phyloP scores from a whole-genome alignment of 1,140 invertebrate genomes.

The Ctenoplectra terminalis region DNA sequence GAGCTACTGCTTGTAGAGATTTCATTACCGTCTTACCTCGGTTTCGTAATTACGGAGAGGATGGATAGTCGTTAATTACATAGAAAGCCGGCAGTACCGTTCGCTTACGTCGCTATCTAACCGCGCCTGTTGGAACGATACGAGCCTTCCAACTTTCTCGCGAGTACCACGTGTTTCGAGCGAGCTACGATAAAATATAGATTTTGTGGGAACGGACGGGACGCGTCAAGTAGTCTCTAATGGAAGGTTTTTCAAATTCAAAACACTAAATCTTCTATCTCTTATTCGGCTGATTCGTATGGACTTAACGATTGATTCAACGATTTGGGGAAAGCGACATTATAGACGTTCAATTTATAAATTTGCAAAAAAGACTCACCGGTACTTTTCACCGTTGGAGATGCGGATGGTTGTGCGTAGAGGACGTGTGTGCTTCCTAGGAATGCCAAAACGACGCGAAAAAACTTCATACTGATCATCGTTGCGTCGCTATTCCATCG shows the following conservation, averaged over 20 bases:
- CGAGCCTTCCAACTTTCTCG: neutral
- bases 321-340: no score
- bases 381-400: conserved; percentile 76
- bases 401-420: conserved; percentile 75
- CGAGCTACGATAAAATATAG: neutral
- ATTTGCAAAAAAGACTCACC: conserved; percentile 69
- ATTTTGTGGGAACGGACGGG: neutral
- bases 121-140: conserved; percentile 16
- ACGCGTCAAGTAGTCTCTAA: no score
- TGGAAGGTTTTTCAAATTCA: no score
- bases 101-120: conserved; percentile 41
- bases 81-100: conserved; percentile 6
- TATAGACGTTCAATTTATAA: neutral
- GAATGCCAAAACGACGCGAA: conserved; percentile 75
- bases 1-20: conserved; percentile 38
- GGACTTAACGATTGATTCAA: no score
- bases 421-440: conserved; percentile 77
- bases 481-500: conserved; percentile 75
- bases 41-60: conserved; percentile 19
- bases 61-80: conserved; percentile 59
- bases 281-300: no score
- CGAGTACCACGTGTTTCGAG: neutral
- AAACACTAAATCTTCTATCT: no score
- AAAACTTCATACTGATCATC: conserved; percentile 77
- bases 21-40: conserved; percentile 49